Evolutionary conservation across 1,140 invertebrate genomes (phyloP).

Genomic region (Anastrepha obliqua): DNA sequence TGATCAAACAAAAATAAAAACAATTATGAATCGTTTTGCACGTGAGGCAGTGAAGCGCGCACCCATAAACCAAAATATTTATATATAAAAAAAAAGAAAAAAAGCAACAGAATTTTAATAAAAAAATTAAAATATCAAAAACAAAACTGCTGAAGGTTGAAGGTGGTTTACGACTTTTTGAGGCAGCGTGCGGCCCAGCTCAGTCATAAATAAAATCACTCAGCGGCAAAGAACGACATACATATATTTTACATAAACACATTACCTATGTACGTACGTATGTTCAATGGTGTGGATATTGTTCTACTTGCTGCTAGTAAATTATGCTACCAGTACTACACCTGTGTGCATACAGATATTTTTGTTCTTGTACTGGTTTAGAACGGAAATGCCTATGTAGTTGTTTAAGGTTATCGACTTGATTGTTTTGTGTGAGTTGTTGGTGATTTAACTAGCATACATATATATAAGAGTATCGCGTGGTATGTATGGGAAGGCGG

Average conservation of each 20-base stretch:
- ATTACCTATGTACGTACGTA: background rate
- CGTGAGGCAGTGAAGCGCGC: conserved; percentile 21
- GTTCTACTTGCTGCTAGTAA: background rate
- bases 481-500: background rate
- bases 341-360: background rate
- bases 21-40: background rate
- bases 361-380: conserved; percentile 38
- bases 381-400: conserved; percentile 23
- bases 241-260: background rate
- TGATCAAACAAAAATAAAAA: background rate
- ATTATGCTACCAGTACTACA: background rate
- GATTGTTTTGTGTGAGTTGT: background rate
- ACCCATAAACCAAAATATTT: background rate
- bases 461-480: background rate
- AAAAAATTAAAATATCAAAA: background rate
- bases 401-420: conserved; percentile 48
- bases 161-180: background rate
- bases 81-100: background rate
- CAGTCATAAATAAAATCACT: background rate
- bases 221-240: background rate
- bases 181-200: background rate
- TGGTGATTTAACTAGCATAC: background rate
- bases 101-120: background rate
- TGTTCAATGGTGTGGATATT: background rate
- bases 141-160: conserved; percentile 17